These are phyloP conservation scores for Hycleus phaleratus DNA, from an alignment of 1,140 invertebrate species.

Conservation along the genomic window DNA sequence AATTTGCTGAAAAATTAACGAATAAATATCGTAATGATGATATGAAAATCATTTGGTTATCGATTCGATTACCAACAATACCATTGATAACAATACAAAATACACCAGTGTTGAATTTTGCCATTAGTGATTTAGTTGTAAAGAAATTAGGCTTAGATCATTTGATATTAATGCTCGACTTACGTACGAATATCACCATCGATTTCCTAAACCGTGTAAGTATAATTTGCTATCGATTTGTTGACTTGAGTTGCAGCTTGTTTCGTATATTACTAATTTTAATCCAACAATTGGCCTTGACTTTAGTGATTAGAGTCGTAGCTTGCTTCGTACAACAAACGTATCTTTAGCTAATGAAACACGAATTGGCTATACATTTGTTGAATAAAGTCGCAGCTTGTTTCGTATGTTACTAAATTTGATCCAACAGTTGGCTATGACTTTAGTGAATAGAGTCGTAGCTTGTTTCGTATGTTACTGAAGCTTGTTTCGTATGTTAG, in stretches of 20 bases:
- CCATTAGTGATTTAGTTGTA: conserved; percentile 60
- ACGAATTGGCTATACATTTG: too few relatives aligned
- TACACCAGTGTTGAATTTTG: conserved; percentile 52
- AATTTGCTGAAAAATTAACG: conserved; percentile 50
- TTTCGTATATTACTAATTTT: not conserved
- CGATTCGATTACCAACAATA: conserved; percentile 51
- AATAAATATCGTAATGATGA: conserved; percentile 62
- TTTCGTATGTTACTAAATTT: too few relatives aligned
- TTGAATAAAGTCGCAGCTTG: too few relatives aligned
- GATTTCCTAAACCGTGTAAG: conserved; percentile 79
- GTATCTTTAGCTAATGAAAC: too few relatives aligned
- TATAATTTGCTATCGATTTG: conserved; percentile 3
- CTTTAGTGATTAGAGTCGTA: too few relatives aligned
- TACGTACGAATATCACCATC: conserved; percentile 57
- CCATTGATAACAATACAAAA: conserved; percentile 30
- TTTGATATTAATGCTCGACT: conserved; percentile 57
- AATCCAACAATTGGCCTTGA: not conserved
- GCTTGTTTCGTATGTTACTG: too few relatives aligned
- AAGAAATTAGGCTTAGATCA: conserved; percentile 64
- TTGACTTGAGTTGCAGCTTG: too few relatives aligned
- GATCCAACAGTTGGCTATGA: too few relatives aligned
- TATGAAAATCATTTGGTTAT: conserved; percentile 63
- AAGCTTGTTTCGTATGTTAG: too few relatives aligned
- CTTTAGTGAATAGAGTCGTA: too few relatives aligned
- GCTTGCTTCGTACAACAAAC: too few relatives aligned